Evolutionary conservation across 2,797 vertebrate species (phyloP).

Genomic region (Peromyscus attwateri): DNA sequence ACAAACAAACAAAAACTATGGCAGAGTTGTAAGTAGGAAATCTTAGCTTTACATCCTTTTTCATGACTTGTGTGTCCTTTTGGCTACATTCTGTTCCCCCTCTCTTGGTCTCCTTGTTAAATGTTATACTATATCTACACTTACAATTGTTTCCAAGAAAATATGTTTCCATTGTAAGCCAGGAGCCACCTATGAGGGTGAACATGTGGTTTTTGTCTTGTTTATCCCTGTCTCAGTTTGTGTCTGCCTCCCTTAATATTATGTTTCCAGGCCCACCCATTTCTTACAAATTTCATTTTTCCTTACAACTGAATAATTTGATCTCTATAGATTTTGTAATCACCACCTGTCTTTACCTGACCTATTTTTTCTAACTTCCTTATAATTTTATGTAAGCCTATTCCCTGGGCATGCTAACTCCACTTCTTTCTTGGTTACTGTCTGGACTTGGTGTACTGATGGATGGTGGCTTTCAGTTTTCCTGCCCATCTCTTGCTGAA

Average conservation of each 20-base stretch:
- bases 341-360: neutral
- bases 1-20: neutral
- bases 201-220: neutral
- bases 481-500: conserved; percentile 7
- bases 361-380: neutral
- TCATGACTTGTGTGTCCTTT: neutral
- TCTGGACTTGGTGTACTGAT: conserved; percentile 11
- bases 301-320: neutral
- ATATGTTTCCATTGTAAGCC: neutral
- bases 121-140: neutral
- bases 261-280: neutral
- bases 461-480: conserved; percentile 23
- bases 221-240: neutral
- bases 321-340: neutral
- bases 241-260: neutral
- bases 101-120: neutral
- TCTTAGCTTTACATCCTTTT: neutral
- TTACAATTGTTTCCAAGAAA: neutral
- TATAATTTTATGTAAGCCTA: neutral
- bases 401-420: conserved; percentile 20
- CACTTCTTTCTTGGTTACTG: conserved; percentile 5
- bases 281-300: neutral
- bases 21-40: neutral
- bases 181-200: neutral
- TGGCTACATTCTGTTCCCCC: neutral